Conservation (phyloP, 2,797 vertebrate genomes). For the Myoxocephalus aenaeus region DNA sequence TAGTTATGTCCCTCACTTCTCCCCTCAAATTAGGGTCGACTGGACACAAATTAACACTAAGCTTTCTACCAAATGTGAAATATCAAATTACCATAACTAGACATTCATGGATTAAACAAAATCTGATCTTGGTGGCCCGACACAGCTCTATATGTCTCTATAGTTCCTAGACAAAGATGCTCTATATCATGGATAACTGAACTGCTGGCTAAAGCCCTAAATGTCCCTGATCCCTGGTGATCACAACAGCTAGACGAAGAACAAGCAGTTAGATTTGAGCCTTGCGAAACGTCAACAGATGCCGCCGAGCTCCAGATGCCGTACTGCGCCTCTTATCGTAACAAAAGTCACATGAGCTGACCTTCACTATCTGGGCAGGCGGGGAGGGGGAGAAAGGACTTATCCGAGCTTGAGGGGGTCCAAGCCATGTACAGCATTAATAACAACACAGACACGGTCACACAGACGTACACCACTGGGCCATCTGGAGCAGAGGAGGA, state of each 20-base stretch:
- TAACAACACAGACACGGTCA: slow-evolving; percentile 47
- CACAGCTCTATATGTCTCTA: not conserved
- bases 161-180: slow-evolving; percentile 22
- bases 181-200: slow-evolving; percentile 13
- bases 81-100: not conserved
- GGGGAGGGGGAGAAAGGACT: slow-evolving; percentile 38
- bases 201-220: slow-evolving; percentile 26
- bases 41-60: not conserved
- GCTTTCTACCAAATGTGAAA: slow-evolving; percentile 1
- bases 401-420: slow-evolving; percentile 53
- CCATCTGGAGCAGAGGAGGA: slow-evolving; percentile 75
- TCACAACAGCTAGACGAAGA: slow-evolving; percentile 37
- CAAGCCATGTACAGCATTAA: slow-evolving; percentile 58
- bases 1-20: not conserved
- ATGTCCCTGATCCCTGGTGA: slow-evolving; percentile 50
- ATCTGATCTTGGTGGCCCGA: not conserved
- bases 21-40: not conserved
- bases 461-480: slow-evolving; percentile 53
- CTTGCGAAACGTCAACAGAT: slow-evolving; percentile 69
- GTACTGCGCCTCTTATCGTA: slow-evolving; percentile 52
- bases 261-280: slow-evolving; percentile 41
- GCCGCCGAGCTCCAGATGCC: slow-evolving; percentile 71
- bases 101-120: not conserved
- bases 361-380: slow-evolving; percentile 38
- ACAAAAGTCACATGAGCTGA: slow-evolving; percentile 69